phyloP scores from a whole-genome alignment of 2,797 vertebrate species.

The Gallinago nigripennis region DNA sequence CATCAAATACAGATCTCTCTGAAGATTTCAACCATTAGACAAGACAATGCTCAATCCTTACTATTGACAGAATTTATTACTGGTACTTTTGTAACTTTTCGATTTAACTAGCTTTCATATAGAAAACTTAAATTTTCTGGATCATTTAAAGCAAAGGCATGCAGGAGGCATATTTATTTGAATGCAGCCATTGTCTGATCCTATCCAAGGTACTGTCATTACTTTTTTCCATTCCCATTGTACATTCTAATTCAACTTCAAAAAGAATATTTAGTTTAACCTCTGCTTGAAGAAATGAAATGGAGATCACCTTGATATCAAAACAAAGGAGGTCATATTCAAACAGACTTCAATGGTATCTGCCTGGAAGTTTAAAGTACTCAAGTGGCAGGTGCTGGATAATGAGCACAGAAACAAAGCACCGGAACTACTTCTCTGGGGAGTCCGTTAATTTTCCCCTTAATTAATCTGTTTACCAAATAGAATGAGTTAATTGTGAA shows the following conservation, averaged over 20 bases:
- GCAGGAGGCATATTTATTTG: neutral
- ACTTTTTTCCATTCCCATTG: neutral
- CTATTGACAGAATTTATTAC: neutral
- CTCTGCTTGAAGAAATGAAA: slow-evolving; percentile 37
- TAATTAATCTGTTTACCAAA: neutral
- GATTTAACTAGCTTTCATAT: neutral
- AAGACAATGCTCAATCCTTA: neutral
- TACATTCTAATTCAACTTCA: slow-evolving; percentile 53
- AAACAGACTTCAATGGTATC: neutral
- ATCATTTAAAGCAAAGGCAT: neutral
- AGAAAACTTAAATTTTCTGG: neutral
- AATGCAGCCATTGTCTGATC: neutral
- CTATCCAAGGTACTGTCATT: neutral
- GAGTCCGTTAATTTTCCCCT: neutral
- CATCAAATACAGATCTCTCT: neutral
- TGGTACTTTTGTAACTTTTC: neutral
- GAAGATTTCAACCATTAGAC: neutral
- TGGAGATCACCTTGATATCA: slow-evolving; percentile 4
- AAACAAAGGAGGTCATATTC: slow-evolving; percentile 40
- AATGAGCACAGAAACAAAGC: neutral
- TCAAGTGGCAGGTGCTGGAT: neutral
- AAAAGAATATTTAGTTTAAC: slow-evolving; percentile 58
- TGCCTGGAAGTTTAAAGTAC: neutral
- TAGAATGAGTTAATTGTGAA: neutral
- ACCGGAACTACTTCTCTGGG: neutral